These are phyloP conservation scores for Tapirus indicus DNA, from an alignment of 2,797 vertebrate genomes.

Conservation along the genomic window DNA sequence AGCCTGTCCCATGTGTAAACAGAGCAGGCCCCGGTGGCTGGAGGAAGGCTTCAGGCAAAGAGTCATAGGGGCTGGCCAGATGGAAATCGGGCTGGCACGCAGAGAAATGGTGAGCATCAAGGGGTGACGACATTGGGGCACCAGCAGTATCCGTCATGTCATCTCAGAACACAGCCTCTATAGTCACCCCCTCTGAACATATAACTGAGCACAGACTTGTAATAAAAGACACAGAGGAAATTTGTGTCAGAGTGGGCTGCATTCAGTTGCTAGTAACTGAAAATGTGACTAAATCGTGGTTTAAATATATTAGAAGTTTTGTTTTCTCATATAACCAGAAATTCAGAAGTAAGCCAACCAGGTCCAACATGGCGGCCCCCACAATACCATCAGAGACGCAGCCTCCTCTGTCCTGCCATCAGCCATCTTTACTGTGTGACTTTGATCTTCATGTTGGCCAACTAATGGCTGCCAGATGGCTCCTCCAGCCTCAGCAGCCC, in stretches of 20 bases:
- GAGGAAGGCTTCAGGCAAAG: neutral
- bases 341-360: neutral
- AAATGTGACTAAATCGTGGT: slow-evolving; percentile 38
- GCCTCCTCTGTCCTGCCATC: neutral
- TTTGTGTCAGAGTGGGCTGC: slow-evolving; percentile 41
- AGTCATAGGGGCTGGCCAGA: neutral
- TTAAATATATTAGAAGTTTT: slow-evolving; percentile 54
- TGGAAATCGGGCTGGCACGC: neutral
- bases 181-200: neutral
- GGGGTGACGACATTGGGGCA: too few relatives aligned
- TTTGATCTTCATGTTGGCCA: neutral
- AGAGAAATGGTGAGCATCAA: neutral
- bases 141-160: neutral
- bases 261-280: slow-evolving; percentile 36
- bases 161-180: neutral
- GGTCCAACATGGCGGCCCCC: neutral
- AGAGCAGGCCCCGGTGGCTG: too few relatives aligned
- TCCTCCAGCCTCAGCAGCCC: neutral
- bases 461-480: neutral
- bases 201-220: neutral
- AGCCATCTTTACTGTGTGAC: neutral
- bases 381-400: neutral
- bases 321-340: slow-evolving; percentile 22
- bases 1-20: neutral
- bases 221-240: slow-evolving; percentile 1